Conservation (phyloP, 2,797 vertebrate genomes). For the Pampus argenteus region DNA sequence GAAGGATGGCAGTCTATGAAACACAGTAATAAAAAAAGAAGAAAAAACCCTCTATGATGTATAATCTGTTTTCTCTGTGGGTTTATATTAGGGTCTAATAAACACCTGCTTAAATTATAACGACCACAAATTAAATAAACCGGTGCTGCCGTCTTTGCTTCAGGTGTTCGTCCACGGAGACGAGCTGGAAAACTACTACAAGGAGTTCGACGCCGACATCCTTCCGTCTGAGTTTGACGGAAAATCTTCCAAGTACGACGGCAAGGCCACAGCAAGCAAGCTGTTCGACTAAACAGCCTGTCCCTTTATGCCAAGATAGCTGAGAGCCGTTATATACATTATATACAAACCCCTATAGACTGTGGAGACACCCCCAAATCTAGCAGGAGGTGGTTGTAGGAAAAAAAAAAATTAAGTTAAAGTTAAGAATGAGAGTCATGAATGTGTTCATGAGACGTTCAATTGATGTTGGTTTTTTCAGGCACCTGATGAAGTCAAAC, state of each 20-base stretch:
- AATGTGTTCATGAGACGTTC: slow-evolving; percentile 9
- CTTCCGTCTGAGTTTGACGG: slow-evolving; percentile 95
- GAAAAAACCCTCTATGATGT: not conserved
- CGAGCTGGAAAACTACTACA: slow-evolving; percentile 93
- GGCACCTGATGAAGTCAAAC: slow-evolving; percentile 29
- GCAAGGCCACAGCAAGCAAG: slow-evolving; percentile 88
- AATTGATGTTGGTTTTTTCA: slow-evolving; percentile 19
- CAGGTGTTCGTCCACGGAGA: slow-evolving; percentile 97
- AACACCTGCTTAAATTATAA: not conserved
- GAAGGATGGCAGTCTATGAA: not conserved
- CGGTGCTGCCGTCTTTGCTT: not conserved
- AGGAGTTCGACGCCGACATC: slow-evolving; percentile 94
- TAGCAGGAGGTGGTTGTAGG: slow-evolving; percentile 58
- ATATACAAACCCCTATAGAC: slow-evolving; percentile 34
- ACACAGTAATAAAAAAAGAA: not conserved
- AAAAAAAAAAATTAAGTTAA: slow-evolving; percentile 1
- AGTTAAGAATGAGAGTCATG: slow-evolving; percentile 25
- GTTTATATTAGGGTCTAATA: not conserved
- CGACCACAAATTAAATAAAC: not conserved
- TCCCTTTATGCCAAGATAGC: slow-evolving; percentile 1
- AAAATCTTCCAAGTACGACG: slow-evolving; percentile 91
- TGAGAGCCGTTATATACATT: not conserved
- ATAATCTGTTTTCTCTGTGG: not conserved
- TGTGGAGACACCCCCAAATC: slow-evolving; percentile 43
- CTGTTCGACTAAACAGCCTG: slow-evolving; percentile 89